Conservation (phyloP, 64 coral and sea anemone genomes). For the Actinia equina region DNA sequence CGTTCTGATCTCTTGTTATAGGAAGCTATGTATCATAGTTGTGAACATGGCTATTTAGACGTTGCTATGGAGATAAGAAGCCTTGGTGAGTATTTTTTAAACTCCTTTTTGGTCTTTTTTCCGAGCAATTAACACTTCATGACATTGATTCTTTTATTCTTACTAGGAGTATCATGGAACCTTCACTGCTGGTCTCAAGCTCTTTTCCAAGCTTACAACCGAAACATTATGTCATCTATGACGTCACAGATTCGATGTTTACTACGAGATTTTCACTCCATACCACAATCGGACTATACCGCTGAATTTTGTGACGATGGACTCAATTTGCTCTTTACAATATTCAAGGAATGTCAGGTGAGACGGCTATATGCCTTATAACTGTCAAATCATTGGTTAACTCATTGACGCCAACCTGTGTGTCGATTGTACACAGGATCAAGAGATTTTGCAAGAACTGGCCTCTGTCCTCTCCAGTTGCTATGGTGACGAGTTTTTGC, state of each 20-base stretch:
- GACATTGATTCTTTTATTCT: neutral
- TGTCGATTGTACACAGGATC: slow-evolving; percentile 31
- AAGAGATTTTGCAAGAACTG: slow-evolving; percentile 49
- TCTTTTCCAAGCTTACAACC: slow-evolving; percentile 55
- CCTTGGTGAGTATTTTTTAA: slow-evolving; percentile 37
- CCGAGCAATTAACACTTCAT: neutral
- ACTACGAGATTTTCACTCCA: slow-evolving; percentile 82
- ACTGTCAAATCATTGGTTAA: neutral
- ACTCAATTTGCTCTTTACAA: slow-evolving; percentile 63
- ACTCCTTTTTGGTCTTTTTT: neutral
- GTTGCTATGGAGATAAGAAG: slow-evolving; percentile 83
- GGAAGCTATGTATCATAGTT: slow-evolving; percentile 88
- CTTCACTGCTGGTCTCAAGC: slow-evolving; percentile 77
- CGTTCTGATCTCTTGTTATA: neutral
- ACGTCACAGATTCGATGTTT: slow-evolving; percentile 65
- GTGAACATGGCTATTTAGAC: slow-evolving; percentile 82
- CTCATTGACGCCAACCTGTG: neutral
- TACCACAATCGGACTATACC: slow-evolving; percentile 53
- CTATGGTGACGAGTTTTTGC: slow-evolving; percentile 56
- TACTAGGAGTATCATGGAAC: slow-evolving; percentile 74
- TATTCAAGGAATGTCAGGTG: slow-evolving; percentile 95
- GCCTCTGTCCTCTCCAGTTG: slow-evolving; percentile 69
- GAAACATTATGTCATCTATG: slow-evolving; percentile 27
- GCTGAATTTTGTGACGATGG: slow-evolving; percentile 84
- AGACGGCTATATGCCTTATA: neutral